A percentile compares a stretch with the other conserved stretches of the same genome.
phyloP scores from a whole-genome alignment of 2,888 invertebrate genomes.

The Psylliodes chrysocephalus region DNA sequence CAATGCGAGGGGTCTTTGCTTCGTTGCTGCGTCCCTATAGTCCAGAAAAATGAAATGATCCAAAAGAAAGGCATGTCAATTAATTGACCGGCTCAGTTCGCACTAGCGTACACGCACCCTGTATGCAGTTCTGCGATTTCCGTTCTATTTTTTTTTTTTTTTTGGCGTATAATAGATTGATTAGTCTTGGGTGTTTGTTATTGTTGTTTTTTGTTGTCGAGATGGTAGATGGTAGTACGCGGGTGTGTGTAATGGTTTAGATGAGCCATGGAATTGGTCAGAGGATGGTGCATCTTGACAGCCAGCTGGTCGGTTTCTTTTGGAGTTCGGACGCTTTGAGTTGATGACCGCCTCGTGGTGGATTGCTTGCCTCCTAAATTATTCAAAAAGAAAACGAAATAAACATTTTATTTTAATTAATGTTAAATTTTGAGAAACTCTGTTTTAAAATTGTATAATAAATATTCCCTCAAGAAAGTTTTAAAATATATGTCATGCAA shows the following conservation, averaged over 20 bases:
- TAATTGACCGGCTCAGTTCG: background rate
- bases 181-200: too few relatives aligned
- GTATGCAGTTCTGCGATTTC: background rate
- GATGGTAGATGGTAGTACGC: background rate
- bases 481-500: too few relatives aligned
- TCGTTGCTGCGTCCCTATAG: slow-evolving; percentile 2
- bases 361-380: slow-evolving; percentile 87
- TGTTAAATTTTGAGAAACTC: too few relatives aligned
- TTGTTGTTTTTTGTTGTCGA: background rate
- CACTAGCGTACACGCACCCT: background rate
- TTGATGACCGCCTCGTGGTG: slow-evolving; percentile 85
- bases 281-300: slow-evolving; percentile 87
- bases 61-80: slow-evolving; percentile 1
- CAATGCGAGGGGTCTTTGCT: too few relatives aligned
- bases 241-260: slow-evolving; percentile 32
- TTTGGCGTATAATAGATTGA: background rate
- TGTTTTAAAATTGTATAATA: too few relatives aligned
- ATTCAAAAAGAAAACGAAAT: slow-evolving; percentile 25
- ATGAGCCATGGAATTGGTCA: slow-evolving; percentile 70
- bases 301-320: slow-evolving; percentile 86
- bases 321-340: slow-evolving; percentile 81
- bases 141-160: too few relatives aligned
- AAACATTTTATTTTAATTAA: too few relatives aligned
- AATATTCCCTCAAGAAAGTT: too few relatives aligned
- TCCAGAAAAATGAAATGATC: background rate